A percentile compares a stretch with the other conserved stretches of the same genome.
These are phyloP conservation scores for Tangara arthus DNA, from an alignment of 2,797 vertebrate species.

Conservation along the genomic window DNA sequence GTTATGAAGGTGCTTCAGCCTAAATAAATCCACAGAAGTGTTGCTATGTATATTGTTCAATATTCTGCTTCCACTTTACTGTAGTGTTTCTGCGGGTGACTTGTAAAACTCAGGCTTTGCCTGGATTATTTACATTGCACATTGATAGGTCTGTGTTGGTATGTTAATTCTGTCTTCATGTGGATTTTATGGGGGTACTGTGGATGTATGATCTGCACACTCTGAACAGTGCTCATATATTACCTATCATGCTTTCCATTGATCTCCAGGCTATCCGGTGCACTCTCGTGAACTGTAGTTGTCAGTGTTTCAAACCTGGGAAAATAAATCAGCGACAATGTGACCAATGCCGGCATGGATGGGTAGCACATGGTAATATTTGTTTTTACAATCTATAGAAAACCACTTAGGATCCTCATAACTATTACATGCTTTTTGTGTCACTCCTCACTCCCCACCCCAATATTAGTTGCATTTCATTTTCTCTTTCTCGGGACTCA, in stretches of 20 bases:
- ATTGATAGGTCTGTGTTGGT: neutral
- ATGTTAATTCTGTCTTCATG: neutral
- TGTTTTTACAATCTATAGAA: neutral
- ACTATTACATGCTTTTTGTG: neutral
- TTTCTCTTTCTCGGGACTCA: neutral
- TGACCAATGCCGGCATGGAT: conserved; percentile 95
- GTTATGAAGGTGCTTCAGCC: neutral
- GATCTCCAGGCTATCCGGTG: conserved; percentile 89
- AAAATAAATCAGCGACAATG: conserved; percentile 94
- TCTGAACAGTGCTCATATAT: neutral
- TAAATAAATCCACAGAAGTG: neutral
- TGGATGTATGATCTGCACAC: neutral
- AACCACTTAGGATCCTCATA: neutral
- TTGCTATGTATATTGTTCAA: neutral
- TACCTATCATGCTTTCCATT: neutral
- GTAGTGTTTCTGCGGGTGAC: neutral
- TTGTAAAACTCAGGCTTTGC: neutral
- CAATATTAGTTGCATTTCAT: neutral
- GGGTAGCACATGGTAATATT: conserved; percentile 94
- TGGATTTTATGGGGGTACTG: neutral
- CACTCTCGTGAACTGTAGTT: conserved; percentile 91
- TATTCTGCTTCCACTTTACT: neutral
- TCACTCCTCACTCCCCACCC: neutral
- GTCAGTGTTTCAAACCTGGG: conserved; percentile 92
- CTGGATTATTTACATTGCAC: neutral